These are phyloP conservation scores for Drosophila equinoxialis DNA, from an alignment of 1,140 invertebrate genomes.

Conservation along the genomic window DNA sequence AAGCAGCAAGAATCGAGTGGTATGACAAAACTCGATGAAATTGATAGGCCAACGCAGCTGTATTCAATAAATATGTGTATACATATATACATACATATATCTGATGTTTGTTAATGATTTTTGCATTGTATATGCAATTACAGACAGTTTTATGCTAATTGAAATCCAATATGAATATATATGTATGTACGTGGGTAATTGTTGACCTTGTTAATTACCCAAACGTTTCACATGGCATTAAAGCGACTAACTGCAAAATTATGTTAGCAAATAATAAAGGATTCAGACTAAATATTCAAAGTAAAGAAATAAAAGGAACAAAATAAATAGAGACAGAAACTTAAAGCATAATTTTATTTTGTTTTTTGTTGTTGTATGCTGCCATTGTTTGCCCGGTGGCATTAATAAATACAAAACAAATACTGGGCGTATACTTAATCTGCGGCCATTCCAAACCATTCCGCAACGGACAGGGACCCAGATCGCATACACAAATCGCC, in stretches of 20 bases:
- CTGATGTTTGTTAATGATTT: conserved; percentile 43
- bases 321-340: neutral
- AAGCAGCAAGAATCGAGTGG: neutral
- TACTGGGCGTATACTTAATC: conserved; percentile 69
- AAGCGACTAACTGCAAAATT: neutral
- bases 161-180: conserved; percentile 54
- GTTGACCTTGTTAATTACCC: conserved; percentile 29
- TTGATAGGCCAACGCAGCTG: conserved; percentile 34
- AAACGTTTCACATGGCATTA: conserved; percentile 12
- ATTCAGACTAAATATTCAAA: conserved; percentile 3
- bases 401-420: conserved; percentile 60
- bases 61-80: conserved; percentile 19
- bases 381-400: conserved; percentile 4
- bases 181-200: conserved; percentile 7
- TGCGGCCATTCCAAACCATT: conserved; percentile 19
- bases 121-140: conserved; percentile 52
- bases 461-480: conserved; percentile 18
- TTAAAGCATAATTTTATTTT: neutral
- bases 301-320: neutral
- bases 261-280: neutral
- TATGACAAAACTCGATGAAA: conserved; percentile 25
- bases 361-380: conserved; percentile 20
- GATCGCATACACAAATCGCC: conserved; percentile 31
- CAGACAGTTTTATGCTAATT: conserved; percentile 63
- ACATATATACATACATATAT: neutral